Conservation (phyloP, 2,113 vertebrate species). For the Aramus guarauna region DNA sequence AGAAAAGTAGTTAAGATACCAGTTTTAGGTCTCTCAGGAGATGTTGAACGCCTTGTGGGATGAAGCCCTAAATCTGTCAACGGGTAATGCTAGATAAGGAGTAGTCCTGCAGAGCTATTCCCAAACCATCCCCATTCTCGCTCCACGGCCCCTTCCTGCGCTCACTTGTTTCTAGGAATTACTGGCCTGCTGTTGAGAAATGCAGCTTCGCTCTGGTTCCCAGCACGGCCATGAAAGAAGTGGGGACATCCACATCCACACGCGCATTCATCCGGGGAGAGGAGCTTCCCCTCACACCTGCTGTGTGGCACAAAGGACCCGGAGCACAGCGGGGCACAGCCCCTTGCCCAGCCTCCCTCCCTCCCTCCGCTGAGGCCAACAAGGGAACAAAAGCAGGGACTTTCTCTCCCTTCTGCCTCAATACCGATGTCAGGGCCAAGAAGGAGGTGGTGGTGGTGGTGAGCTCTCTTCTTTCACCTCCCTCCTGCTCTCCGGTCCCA, state of each 20-base stretch:
- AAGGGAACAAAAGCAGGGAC: background rate
- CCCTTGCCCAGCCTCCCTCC: background rate
- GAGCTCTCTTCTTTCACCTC: background rate
- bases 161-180: background rate
- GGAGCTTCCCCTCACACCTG: background rate
- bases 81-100: background rate
- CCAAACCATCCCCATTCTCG: background rate
- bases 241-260: fast-evolving
- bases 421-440: background rate
- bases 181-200: constrained; percentile 34
- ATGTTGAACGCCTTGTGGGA: background rate
- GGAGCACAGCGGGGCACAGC: fast-evolving
- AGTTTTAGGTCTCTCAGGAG: background rate
- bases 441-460: fast-evolving
- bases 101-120: constrained; percentile 16
- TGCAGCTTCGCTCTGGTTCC: background rate
- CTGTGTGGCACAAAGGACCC: background rate
- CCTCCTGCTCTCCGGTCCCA: fast-evolving
- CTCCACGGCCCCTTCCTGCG: background rate
- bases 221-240: background rate
- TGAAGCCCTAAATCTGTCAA: background rate
- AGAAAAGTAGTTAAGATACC: background rate
- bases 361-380: background rate
- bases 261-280: background rate
- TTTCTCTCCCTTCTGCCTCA: background rate